These are phyloP conservation scores for Drosophila testacea DNA, from an alignment of 2,888 invertebrate species.

Conservation along the genomic window DNA sequence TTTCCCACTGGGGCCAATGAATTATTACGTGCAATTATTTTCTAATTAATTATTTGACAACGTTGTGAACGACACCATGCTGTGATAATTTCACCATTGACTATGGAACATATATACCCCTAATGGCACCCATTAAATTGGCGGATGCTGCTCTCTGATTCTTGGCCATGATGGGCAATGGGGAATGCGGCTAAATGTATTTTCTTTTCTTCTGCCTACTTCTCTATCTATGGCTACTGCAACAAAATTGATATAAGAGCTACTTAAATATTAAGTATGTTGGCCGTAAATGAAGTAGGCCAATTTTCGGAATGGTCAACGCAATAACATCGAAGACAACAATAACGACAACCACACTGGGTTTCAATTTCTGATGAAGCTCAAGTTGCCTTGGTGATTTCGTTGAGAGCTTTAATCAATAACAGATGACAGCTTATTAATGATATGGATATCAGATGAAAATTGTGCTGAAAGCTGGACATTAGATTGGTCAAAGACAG, in stretches of 20 bases:
- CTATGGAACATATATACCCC: slow-evolving; percentile 34
- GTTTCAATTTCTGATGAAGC: slow-evolving; percentile 4
- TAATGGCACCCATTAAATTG: slow-evolving; percentile 74
- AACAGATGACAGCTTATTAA: slow-evolving; percentile 33
- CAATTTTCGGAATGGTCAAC: slow-evolving; percentile 9
- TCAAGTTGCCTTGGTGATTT: background rate
- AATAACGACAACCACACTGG: background rate
- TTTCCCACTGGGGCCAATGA: slow-evolving; percentile 63
- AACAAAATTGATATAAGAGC: slow-evolving; percentile 48
- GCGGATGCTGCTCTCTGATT: slow-evolving; percentile 40
- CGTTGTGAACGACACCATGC: slow-evolving; percentile 46
- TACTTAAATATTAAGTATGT: slow-evolving; percentile 70
- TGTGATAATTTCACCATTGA: slow-evolving; percentile 71
- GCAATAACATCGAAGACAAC: slow-evolving; percentile 14
- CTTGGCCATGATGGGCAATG: slow-evolving; percentile 30
- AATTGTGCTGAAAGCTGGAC: background rate
- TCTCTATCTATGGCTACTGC: background rate
- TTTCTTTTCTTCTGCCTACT: slow-evolving; percentile 6
- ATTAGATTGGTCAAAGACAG: background rate
- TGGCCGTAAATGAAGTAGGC: slow-evolving; percentile 39
- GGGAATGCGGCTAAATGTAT: slow-evolving; percentile 54
- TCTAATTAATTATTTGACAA: slow-evolving; percentile 81
- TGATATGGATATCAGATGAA: slow-evolving; percentile 11
- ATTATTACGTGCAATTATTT: slow-evolving; percentile 81
- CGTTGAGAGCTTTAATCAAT: slow-evolving; percentile 36